These are phyloP conservation scores for Dicrostonyx torquatus DNA, from an alignment of 2,797 vertebrate genomes.

Conservation along the genomic window DNA sequence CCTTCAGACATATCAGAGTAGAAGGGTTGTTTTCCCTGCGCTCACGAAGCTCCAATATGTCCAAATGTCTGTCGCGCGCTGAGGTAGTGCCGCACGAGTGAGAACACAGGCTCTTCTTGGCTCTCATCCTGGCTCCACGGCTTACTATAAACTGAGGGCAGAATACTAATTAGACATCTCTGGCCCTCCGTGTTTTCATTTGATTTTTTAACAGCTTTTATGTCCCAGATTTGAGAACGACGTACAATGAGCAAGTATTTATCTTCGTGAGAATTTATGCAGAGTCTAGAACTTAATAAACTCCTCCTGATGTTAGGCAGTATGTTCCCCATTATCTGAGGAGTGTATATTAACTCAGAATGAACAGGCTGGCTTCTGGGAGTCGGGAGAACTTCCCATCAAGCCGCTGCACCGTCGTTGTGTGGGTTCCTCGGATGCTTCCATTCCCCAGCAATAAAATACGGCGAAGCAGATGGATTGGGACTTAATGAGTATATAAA, in stretches of 20 bases:
- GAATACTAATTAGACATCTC: background rate
- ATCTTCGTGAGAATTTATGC: background rate
- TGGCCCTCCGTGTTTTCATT: background rate
- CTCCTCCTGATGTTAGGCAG: background rate
- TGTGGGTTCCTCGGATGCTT: conserved; percentile 31
- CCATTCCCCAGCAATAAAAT: conserved; percentile 58
- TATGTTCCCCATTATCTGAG: background rate
- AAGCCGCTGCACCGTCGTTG: conserved; percentile 3
- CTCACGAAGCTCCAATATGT: background rate
- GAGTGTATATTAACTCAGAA: conserved; percentile 7
- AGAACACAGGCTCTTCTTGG: background rate
- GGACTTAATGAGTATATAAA: conserved; percentile 55
- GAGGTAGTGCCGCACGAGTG: background rate
- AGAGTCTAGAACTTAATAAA: conserved; percentile 33
- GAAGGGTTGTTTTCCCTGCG: conserved; percentile 20
- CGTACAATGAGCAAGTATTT: background rate
- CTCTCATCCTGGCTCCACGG: background rate
- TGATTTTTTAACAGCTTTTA: background rate
- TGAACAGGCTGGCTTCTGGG: background rate
- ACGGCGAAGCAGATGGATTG: conserved; percentile 71
- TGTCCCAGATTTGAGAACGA: conserved; percentile 20
- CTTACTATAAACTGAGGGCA: background rate
- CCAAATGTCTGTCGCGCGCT: background rate
- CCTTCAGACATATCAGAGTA: background rate
- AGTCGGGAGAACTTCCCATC: conserved; percentile 40